Evolutionary conservation across 2,113 vertebrate species (phyloP), one percentile per base, ranked within the genome.

Genomic region (Mastomys coucha): DNA sequence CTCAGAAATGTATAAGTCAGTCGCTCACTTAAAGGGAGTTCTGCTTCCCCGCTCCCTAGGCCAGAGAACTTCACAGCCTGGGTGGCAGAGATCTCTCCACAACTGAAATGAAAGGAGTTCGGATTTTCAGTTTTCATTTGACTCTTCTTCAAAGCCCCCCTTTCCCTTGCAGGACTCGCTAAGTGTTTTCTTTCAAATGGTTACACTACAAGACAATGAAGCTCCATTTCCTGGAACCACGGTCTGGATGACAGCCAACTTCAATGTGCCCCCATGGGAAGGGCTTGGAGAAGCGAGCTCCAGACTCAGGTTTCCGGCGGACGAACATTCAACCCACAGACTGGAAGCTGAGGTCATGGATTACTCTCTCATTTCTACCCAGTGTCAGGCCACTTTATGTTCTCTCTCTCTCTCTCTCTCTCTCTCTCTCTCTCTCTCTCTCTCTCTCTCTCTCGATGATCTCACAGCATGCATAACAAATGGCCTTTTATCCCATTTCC

Each of bases 151-250:
- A 69, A 75, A 72, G 28, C 8, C 5, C 33, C 20, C 67, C 88
- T 19, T 90, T 19, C 26, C 53, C 9, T 94, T 95, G 91, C 45
- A 89, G 77, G 86, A 89, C 51, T 65, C 77, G 49, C 93, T n/a
- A 67, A 36, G 63, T 80, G 72, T 26, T n/a, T 76, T 82, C 78
- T n/a, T 60, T 91, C 92, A 73, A 84, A 60, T 69, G 42, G 72
- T 63, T 91, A 28, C 58, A 73, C 72, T 28, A 3, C 26, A 73
- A 92, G 67, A 78, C 91, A 56, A 33, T 13, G 10, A 87, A 89
- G 33, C 51, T 93, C 93, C 82, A 56, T 91, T 96, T 97, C 96
- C 94, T 97, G 96, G 93, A 97, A 87, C 88, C 13, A 33, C 28
- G 51, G 77, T 39, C 69, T 93, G 89, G 91, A 84, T 24, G 39